Percentiles rank a stretch among this genome's conserved stretches.
Conservation (phyloP, 2,888 invertebrate genomes). For the Heliconius charithonia region DNA sequence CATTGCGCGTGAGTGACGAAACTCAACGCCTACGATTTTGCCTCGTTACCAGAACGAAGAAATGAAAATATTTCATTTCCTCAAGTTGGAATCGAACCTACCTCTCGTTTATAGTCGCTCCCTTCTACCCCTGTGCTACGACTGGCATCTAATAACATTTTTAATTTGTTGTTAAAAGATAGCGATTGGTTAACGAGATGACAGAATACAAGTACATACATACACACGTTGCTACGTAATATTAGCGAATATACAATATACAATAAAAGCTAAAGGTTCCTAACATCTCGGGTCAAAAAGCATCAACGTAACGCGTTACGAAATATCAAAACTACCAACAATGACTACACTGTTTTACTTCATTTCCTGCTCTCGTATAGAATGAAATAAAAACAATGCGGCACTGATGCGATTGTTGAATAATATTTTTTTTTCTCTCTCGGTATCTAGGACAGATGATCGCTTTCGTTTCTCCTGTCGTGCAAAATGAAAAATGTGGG, state of each 20-base stretch:
- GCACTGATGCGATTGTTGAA: constrained; percentile 65
- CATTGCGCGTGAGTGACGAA: no score
- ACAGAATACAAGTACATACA: neutral
- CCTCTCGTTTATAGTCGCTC: no score
- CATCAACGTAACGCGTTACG: constrained; percentile 56
- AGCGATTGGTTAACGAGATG: neutral
- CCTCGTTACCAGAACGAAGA: no score
- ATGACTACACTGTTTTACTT: constrained; percentile 65
- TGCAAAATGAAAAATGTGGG: neutral
- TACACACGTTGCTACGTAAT: neutral
- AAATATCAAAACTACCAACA: constrained; percentile 65
- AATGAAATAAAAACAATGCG: constrained; percentile 67
- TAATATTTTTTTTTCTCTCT: constrained; percentile 51
- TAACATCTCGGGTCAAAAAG: constrained; percentile 48
- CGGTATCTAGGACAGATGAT: constrained; percentile 54
- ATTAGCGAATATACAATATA: neutral
- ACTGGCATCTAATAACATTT: neutral
- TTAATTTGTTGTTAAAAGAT: neutral
- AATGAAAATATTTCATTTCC: no score
- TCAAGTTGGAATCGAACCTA: no score
- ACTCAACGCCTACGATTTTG: no score
- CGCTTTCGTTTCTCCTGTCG: constrained; percentile 33
- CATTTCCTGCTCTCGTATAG: constrained; percentile 70
- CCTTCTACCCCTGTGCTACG: neutral
- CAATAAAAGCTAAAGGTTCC: constrained; percentile 23